phyloP scores from a whole-genome alignment of 2,113 vertebrate species.

The Jaculus jaculus region DNA sequence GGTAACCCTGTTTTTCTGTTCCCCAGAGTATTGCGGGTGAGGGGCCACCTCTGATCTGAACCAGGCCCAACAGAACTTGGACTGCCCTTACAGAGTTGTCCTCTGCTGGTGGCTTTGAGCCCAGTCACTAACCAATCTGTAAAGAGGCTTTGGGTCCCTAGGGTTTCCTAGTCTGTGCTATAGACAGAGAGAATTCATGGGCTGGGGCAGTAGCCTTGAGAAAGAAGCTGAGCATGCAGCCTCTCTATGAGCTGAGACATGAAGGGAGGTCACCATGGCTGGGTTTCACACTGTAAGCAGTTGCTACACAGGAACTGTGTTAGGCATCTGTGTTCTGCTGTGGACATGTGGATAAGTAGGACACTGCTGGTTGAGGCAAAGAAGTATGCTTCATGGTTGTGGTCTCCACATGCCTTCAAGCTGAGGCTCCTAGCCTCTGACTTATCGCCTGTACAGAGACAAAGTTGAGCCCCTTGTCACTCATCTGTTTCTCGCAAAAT shows the following conservation, averaged over 20 bases:
- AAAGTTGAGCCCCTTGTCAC: background rate
- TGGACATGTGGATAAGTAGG: background rate
- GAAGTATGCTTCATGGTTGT: too few relatives aligned
- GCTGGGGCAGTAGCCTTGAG: background rate
- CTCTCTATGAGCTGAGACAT: too few relatives aligned
- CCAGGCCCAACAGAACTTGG: too few relatives aligned
- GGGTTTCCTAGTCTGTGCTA: too few relatives aligned
- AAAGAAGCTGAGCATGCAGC: background rate
- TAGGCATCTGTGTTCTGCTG: background rate
- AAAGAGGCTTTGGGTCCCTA: too few relatives aligned
- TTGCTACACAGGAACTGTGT: rapidly evolving
- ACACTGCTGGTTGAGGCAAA: background rate
- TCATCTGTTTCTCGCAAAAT: background rate
- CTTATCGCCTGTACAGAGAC: background rate
- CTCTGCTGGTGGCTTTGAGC: too few relatives aligned
- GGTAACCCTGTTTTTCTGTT: background rate
- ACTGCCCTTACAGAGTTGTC: too few relatives aligned
- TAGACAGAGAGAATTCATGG: background rate
- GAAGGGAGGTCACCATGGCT: too few relatives aligned
- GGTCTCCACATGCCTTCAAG: background rate
- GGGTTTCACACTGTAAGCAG: too few relatives aligned
- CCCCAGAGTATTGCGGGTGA: background rate
- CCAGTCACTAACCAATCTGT: too few relatives aligned
- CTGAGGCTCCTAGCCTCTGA: background rate
- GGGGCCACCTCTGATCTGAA: background rate